A percentile compares a stretch with the other conserved stretches of the same genome.
These are phyloP conservation scores for Bombyx mandarina DNA, from an alignment of 1,140 invertebrate genomes.

Conservation along the genomic window DNA sequence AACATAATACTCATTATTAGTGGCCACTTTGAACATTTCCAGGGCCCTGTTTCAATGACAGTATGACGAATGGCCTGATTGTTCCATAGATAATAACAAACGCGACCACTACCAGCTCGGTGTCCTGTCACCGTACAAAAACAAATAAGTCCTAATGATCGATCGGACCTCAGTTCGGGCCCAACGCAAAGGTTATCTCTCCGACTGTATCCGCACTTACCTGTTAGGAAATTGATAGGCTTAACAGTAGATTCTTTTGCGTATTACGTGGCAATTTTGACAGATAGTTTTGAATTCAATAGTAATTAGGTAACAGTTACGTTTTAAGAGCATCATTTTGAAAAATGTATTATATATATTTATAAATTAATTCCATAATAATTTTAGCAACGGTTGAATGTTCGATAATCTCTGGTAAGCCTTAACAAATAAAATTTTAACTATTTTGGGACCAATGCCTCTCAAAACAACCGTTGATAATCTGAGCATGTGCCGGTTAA, in stretches of 20 bases:
- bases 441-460: neutral
- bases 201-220: conserved; percentile 20
- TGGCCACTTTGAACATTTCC: conserved; percentile 63
- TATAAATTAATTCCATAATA: neutral
- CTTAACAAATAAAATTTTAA: neutral
- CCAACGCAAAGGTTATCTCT: conserved; percentile 47
- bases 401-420: neutral
- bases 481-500: neutral
- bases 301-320: no score
- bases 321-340: no score
- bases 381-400: neutral
- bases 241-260: conserved; percentile 6
- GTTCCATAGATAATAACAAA: conserved; percentile 47
- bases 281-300: neutral
- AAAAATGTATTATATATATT: no score
- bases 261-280: conserved; percentile 4
- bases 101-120: conserved; percentile 45
- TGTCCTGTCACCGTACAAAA: conserved; percentile 64
- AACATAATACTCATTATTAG: conserved; percentile 4
- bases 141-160: conserved; percentile 69
- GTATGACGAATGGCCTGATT: conserved; percentile 66
- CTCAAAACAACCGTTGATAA: neutral
- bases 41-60: conserved; percentile 56
- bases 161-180: conserved; percentile 54
- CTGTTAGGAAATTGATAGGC: conserved; percentile 34